Base-by-base conservation (phyloP, 2,797 vertebrate genomes). In the Gambelia wislizenii region DNA sequence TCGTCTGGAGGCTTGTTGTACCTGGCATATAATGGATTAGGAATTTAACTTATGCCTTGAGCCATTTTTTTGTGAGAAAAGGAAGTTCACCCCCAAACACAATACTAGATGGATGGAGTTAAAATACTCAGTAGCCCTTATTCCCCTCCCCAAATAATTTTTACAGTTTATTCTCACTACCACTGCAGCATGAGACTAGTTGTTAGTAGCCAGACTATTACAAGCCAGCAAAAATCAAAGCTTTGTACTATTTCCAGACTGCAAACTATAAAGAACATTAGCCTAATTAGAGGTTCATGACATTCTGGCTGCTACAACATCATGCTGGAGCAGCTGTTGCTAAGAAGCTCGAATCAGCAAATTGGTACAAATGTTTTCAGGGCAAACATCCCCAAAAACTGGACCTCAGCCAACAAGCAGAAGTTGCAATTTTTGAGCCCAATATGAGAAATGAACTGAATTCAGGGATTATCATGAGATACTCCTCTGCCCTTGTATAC, bases 231-330 rank as follows among this genome's bases (percentile, higher is more conserved):
- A 3, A 54, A 87, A 79, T 84, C 72, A 6, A 0, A 56, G 89
- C 3, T 89, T 69, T 83, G 3, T 87, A 69, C 5, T 76, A 78
- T 4, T 87, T 89, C 93, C 90, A 88, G 89, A 85, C 70, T 92
- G 47, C 83, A 42, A 20, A 85, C 0, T 27, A 89, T 59, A 4
- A 2, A 61, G 36, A 87, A 64, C 69, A 64, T 2, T 5, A 12
- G 79, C 86, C 87, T 13, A 42, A 91, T 20, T 54, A 89, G 91
- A 89, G 85, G 74, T 88, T 93, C 91, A 85, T 0, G 44, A 0
- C 76, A 80, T 1, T 59, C 83, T 25, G 87, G 83, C 5, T 78
- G 88, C 82, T 64, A 44, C 54, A 84, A 82, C 91, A 78, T 77
- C 84, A 91, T 22, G 36, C 1, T 0, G 85, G 70, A 91, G 76